Conservation (phyloP, 2,797 vertebrate genomes). For the Anableps anableps region DNA sequence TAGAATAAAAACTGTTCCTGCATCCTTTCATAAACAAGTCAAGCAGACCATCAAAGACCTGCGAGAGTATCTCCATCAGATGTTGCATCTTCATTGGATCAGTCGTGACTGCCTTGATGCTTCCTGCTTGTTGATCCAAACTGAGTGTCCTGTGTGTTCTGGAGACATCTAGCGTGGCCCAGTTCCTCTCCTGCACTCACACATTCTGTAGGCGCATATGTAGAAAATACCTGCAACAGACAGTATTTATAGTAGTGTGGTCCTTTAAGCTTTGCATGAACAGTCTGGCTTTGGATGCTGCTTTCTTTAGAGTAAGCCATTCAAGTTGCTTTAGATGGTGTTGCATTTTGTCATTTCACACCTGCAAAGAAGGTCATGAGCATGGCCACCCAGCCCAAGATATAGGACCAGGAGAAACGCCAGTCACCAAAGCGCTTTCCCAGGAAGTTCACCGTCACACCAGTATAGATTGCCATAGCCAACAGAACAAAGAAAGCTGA, state of each 20-base stretch:
- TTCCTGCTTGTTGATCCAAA: slow-evolving; percentile 26
- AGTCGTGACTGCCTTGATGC: slow-evolving; percentile 21
- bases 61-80: slow-evolving; percentile 27
- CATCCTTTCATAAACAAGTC: slow-evolving; percentile 24
- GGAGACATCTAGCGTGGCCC: slow-evolving; percentile 72
- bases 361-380: slow-evolving; percentile 92
- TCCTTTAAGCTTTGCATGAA: neutral
- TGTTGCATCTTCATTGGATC: slow-evolving; percentile 59
- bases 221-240: slow-evolving; percentile 87
- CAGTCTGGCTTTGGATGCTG: neutral
- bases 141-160: slow-evolving; percentile 21
- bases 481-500: slow-evolving; percentile 86
- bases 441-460: slow-evolving; percentile 88
- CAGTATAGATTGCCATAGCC: slow-evolving; percentile 89
- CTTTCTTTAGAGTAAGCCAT: neutral
- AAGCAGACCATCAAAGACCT: slow-evolving; percentile 24
- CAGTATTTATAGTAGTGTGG: neutral
- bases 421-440: slow-evolving; percentile 89
- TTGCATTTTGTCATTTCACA: slow-evolving; percentile 40
- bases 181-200: slow-evolving; percentile 83
- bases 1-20: neutral
- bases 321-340: neutral
- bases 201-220: slow-evolving; percentile 90
- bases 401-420: slow-evolving; percentile 94
- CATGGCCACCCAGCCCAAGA: slow-evolving; percentile 89